A percentile compares a stretch with the other conserved stretches of the same genome.
Conservation (phyloP, 2,797 vertebrate species). For the Erethizon dorsatum region DNA sequence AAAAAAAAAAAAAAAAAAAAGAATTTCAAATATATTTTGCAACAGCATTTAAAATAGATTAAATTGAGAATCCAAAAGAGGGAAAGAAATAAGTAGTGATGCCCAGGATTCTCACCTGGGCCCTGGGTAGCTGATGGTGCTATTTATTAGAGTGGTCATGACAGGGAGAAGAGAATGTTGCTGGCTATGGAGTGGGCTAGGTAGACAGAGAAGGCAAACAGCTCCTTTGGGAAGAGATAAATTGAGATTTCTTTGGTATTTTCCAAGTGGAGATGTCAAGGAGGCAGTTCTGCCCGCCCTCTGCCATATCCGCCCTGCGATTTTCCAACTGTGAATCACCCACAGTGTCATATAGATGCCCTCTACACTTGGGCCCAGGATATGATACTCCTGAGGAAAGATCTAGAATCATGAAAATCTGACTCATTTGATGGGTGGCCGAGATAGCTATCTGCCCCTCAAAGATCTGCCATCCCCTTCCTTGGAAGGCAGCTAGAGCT, state of each 20-base stretch:
- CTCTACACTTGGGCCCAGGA: not conserved
- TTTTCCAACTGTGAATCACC: not conserved
- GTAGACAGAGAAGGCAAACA: not conserved
- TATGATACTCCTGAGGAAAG: not conserved
- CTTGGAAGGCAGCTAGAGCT: not conserved
- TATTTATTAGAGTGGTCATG: not conserved
- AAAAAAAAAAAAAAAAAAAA: not conserved
- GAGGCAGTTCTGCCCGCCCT: not conserved
- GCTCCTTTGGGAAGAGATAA: not conserved
- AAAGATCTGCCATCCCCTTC: not conserved
- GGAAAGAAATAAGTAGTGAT: not conserved
- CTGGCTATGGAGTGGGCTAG: not conserved
- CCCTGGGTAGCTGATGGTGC: not conserved
- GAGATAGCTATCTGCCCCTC: not conserved
- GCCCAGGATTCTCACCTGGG: not conserved
- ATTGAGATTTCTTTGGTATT: not conserved
- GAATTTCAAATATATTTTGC: not conserved
- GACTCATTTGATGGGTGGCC: not conserved
- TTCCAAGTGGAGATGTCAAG: not conserved
- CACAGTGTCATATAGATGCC: not conserved
- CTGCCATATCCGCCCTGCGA: not conserved
- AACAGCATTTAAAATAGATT: not conserved
- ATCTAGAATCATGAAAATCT: not conserved
- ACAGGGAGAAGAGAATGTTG: not conserved
- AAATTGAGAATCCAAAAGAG: not conserved